A percentile compares a stretch with the other conserved stretches of the same genome.
These are phyloP conservation scores for Oxyura jamaicensis DNA, from an alignment of 2,113 vertebrate genomes.

Conservation along the genomic window DNA sequence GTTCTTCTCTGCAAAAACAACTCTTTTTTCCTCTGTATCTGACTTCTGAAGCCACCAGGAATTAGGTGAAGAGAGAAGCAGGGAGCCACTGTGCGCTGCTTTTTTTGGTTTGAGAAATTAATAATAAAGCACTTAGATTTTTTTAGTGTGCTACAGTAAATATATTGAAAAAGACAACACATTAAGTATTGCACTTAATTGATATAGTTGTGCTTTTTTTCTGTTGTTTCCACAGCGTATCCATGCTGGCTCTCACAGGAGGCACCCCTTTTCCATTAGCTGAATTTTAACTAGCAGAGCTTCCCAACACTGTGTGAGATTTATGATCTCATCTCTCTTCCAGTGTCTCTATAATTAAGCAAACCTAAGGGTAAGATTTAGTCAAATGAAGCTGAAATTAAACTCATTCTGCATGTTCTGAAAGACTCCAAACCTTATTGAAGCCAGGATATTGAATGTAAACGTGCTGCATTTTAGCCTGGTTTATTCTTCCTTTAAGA, in stretches of 20 bases:
- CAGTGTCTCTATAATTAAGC: slow-evolving; percentile 55
- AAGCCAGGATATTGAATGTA: not conserved
- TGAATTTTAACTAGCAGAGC: not conserved
- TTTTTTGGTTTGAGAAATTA: not conserved
- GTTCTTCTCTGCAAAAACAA: not conserved
- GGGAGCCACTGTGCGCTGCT: not conserved
- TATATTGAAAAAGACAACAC: not conserved
- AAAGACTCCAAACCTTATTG: not conserved
- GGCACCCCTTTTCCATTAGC: not conserved
- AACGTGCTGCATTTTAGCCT: not conserved
- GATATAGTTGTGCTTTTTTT: not conserved
- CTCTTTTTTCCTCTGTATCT: not conserved
- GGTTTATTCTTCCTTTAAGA: slow-evolving; percentile 6
- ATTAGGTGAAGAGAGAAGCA: not conserved
- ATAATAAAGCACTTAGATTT: not conserved
- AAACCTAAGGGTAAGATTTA: slow-evolving; percentile 50
- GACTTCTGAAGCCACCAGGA: not conserved
- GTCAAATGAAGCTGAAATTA: slow-evolving; percentile 48
- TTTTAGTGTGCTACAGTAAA: not conserved
- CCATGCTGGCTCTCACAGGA: not conserved
- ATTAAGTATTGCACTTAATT: not conserved
- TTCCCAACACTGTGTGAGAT: not conserved
- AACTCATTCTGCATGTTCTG: slow-evolving; percentile 16
- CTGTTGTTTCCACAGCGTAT: not conserved
- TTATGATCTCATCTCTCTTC: not conserved